Percentiles rank a stretch among this genome's conserved stretches.
Evolutionary conservation across 2,888 invertebrate species (phyloP).

Genomic region (Drosophila koepferae): DNA sequence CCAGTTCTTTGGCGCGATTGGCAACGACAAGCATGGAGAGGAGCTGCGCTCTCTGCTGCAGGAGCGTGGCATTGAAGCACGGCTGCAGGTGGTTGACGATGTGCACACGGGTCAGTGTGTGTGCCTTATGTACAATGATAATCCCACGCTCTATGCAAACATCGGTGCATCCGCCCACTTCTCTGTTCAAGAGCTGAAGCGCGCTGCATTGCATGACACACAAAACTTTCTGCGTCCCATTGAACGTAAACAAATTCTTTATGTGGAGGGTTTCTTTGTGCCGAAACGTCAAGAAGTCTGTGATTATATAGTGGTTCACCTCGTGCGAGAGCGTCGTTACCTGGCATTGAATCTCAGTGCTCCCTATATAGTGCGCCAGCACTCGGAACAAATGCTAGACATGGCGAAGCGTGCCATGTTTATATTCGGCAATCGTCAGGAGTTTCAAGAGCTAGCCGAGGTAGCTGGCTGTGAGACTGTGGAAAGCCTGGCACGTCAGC

Average conservation of each 20-base stretch:
- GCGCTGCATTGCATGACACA: constrained; percentile 54
- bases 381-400: constrained; percentile 84
- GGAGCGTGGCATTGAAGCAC: constrained; percentile 84
- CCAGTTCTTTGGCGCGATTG: constrained; percentile 86
- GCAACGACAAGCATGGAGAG: constrained; percentile 85
- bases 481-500: constrained; percentile 61
- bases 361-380: constrained; percentile 86
- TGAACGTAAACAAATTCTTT: constrained; percentile 84
- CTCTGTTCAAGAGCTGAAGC: constrained; percentile 80
- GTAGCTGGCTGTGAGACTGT: constrained; percentile 67
- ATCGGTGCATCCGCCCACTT: constrained; percentile 86
- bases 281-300: constrained; percentile 86
- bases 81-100: constrained; percentile 81
- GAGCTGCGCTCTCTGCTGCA: constrained; percentile 83
- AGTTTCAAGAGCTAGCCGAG: constrained; percentile 85
- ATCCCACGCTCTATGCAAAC: constrained; percentile 86
- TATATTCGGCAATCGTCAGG: constrained; percentile 87
- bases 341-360: constrained; percentile 87
- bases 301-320: constrained; percentile 84
- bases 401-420: constrained; percentile 86
- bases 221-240: constrained; percentile 73
- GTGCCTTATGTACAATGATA: constrained; percentile 85
- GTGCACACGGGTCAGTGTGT: constrained; percentile 86
- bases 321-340: constrained; percentile 83
- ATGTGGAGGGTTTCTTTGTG: constrained; percentile 88